These are phyloP conservation scores for Phataginus tricuspis DNA, from an alignment of 2,797 vertebrate genomes.

Conservation along the genomic window DNA sequence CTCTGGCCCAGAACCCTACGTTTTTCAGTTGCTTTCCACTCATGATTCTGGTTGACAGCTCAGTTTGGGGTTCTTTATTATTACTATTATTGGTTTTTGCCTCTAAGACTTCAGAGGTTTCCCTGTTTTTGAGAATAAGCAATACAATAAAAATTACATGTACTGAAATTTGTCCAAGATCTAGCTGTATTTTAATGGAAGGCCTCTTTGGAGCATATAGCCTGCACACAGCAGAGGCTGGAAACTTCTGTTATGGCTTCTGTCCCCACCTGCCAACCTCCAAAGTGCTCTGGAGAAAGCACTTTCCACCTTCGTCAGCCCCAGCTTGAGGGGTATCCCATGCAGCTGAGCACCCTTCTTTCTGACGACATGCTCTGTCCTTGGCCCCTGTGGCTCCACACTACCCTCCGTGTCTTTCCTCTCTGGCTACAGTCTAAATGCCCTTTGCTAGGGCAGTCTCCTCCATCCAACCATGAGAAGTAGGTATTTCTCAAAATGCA, in stretches of 20 bases:
- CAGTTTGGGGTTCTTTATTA: background rate
- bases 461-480: background rate
- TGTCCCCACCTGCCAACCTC: background rate
- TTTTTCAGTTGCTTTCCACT: background rate
- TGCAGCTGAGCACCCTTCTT: accelerated
- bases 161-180: background rate
- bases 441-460: background rate
- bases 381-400: accelerated
- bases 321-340: too few relatives aligned
- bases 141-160: background rate
- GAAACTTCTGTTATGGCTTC: accelerated
- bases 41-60: background rate
- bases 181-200: background rate
- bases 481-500: accelerated
- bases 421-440: background rate
- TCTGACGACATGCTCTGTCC: accelerated
- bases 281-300: background rate
- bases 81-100: background rate
- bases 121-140: background rate
- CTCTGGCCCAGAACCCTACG: background rate
- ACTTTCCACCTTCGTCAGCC: background rate
- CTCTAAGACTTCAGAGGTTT: background rate
- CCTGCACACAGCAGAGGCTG: accelerated
- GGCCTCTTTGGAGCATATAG: too few relatives aligned
- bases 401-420: accelerated